Evolutionary conservation across 2,113 vertebrate species (phyloP), one percentile per base, ranked within the genome.

Genomic region (Rhinolophus ferrumequinum): DNA sequence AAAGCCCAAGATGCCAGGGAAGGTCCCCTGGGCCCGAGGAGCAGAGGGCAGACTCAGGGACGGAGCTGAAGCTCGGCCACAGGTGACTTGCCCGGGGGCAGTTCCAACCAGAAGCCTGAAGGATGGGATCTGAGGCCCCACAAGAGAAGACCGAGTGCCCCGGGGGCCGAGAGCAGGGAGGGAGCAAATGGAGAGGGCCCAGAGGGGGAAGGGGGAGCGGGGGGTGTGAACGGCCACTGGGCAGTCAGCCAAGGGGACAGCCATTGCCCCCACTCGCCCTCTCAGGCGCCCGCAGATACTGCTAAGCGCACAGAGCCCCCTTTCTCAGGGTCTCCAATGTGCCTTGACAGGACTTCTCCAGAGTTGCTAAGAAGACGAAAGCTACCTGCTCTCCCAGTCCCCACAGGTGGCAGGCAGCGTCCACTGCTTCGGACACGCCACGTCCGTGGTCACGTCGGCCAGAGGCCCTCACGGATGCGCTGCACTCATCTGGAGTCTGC

Each of bases 381-480:
- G 16, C 5, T 14, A 41, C 12, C n/a, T 8, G 30, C 35, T 16
- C 11, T 4, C 35, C n/a, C 7, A 2, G 28, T n/a, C n/a, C n/a
- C n/a, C n/a, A n/a, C n/a, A n/a, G n/a, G n/a, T n/a, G n/a, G n/a
- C n/a, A n/a, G n/a, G n/a, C n/a, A n/a, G n/a, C n/a, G n/a, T n/a
- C n/a, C 6, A 2, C 12, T 4, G 52, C n/a, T 54, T 28, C 5
- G 18, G 21, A 70, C 33, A 2, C 0, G 4, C 62, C 15, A 22
- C 21, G 54, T 12, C n/a, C 10, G 5, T 0, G 15, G 33, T 35
- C 33, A 10, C 2, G 3, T 6, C 4, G 1, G 14, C 50, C n/a
- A 19, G 82, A 2, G 60, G 26, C 47, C 24, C 54, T 21, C 8
- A 4, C 15, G 2, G 13, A 67, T 14, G 15, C 6, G 4, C 70